phyloP scores from a whole-genome alignment of 1,140 invertebrate species.

The Pararge aegeria region DNA sequence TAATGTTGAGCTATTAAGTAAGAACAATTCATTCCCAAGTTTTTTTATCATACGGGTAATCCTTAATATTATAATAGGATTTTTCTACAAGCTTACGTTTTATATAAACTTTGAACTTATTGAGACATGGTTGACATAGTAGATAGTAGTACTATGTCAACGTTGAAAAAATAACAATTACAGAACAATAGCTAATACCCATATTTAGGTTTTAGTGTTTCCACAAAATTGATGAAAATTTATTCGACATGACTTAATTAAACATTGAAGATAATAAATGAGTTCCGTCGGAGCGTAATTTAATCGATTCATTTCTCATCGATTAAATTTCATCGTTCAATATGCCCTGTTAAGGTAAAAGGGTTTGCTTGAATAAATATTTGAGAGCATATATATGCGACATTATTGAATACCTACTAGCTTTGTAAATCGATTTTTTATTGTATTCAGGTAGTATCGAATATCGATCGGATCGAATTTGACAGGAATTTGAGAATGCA shows the following conservation, averaged over 20 bases:
- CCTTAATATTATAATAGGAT: too few species aligned
- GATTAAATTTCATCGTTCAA: conserved; percentile 33
- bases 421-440: conserved; percentile 39
- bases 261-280: conserved; percentile 54
- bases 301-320: conserved; percentile 35
- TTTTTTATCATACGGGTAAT: too few species aligned
- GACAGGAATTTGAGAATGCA: conserved; percentile 54
- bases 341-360: conserved; percentile 21
- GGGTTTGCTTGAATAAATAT: conserved; percentile 42
- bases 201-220: conserved; percentile 36
- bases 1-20: too few species aligned
- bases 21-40: too few species aligned
- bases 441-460: conserved; percentile 46
- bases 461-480: conserved; percentile 52
- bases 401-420: conserved; percentile 46
- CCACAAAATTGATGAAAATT: conserved; percentile 39
- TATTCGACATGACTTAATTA: conserved; percentile 39
- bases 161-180: too few species aligned
- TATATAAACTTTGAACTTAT: too few species aligned
- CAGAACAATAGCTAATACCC: too few species aligned
- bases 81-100: too few species aligned
- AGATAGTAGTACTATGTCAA: too few species aligned
- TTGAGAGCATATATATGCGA: conserved; percentile 45
- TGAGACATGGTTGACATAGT: too few species aligned
- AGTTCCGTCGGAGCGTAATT: conserved; percentile 31